Conservation (phyloP, 1,140 invertebrate genomes). For the Panulirus ornatus region DNA sequence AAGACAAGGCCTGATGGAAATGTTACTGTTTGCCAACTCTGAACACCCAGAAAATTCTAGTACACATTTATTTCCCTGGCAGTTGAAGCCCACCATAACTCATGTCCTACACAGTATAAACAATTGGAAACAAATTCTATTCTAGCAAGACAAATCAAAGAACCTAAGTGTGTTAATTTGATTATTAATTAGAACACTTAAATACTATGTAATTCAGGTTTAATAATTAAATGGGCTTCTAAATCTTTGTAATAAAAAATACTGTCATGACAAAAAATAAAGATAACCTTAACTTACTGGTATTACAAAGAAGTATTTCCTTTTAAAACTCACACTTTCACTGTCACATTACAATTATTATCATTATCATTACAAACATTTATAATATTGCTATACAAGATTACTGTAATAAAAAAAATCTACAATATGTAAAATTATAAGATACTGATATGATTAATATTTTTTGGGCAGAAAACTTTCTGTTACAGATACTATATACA, state of each 20-base stretch:
- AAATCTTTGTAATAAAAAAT: neutral
- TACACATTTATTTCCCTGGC: no score
- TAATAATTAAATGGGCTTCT: neutral
- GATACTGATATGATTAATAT: conserved; percentile 5
- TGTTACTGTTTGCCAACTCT: no score
- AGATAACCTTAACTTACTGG: neutral
- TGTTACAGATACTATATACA: conserved; percentile 28
- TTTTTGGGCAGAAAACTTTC: conserved; percentile 25
- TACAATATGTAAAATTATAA: neutral
- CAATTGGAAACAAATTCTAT: neutral
- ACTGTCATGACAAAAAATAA: conserved; percentile 3
- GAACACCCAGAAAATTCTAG: no score
- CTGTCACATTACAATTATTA: neutral
- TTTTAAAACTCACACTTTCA: neutral
- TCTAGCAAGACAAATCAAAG: neutral
- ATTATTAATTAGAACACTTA: neutral
- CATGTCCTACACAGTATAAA: neutral
- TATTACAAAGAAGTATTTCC: neutral
- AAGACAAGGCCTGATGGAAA: neutral
- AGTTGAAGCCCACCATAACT: neutral
- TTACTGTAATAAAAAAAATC: no score
- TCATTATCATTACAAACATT: neutral
- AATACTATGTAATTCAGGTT: neutral
- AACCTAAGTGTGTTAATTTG: neutral
- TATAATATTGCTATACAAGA: neutral